Conservation (phyloP, 2,797 vertebrate species). For the Enteromius fasciolatus region DNA sequence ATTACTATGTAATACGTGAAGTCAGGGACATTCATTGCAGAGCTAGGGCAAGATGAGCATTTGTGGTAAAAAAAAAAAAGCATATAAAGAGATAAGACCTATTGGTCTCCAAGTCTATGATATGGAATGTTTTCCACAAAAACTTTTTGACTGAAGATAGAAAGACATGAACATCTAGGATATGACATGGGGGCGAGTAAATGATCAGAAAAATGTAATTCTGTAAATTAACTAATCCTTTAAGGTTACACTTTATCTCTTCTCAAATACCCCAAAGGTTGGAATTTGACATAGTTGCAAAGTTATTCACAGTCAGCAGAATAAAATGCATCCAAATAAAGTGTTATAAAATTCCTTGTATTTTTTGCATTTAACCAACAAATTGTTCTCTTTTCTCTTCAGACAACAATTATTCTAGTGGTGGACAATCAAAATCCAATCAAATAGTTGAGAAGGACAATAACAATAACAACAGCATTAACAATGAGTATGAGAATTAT, state of each 20-base stretch:
- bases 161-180: not conserved
- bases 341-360: not conserved
- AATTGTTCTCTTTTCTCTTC: conserved; percentile 66
- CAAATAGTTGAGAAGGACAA: conserved; percentile 87
- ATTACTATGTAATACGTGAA: no score
- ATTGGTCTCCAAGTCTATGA: not conserved
- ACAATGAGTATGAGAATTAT: conserved; percentile 83
- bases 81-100: no score
- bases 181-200: not conserved
- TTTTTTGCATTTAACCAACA: not conserved
- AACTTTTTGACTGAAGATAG: not conserved
- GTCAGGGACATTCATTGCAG: no score
- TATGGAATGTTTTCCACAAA: not conserved
- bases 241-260: not conserved
- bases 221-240: not conserved
- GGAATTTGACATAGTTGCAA: not conserved
- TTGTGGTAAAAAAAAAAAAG: no score
- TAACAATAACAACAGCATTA: conserved; percentile 54
- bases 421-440: conserved; percentile 82
- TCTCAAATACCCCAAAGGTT: not conserved
- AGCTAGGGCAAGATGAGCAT: no score
- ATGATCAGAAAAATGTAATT: not conserved
- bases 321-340: not conserved
- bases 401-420: conserved; percentile 83
- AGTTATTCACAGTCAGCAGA: not conserved